Evolutionary conservation across 64 coral and sea anemone species (phyloP).

Genomic region (Hydrozoanthus tunicans): DNA sequence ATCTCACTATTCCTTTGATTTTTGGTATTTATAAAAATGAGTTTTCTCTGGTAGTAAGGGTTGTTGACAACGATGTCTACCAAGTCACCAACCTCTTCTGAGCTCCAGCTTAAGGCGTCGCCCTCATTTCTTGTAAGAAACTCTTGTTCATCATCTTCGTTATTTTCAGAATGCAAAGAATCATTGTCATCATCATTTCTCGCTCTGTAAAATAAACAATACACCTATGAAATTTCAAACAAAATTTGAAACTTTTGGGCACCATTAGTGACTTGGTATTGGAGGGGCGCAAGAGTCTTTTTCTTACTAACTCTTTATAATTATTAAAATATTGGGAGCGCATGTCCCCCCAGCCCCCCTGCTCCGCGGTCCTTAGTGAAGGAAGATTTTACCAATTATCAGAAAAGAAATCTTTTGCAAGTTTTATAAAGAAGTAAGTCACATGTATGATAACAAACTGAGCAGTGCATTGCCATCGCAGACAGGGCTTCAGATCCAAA

Average conservation of each 20-base stretch:
- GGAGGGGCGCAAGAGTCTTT: too few relatives aligned
- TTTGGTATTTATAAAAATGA: constrained; percentile 50
- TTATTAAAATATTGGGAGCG: too few relatives aligned
- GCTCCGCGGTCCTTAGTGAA: too few relatives aligned
- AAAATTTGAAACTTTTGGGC: not conserved
- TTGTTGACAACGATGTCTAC: constrained; percentile 32
- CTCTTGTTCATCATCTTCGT: constrained; percentile 31
- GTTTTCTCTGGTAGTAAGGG: not conserved
- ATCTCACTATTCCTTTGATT: constrained; percentile 37
- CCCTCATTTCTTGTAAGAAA: constrained; percentile 20
- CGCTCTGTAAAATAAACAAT: constrained; percentile 27
- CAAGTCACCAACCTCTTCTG: constrained; percentile 27
- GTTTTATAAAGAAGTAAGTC: too few relatives aligned
- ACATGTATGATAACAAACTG: too few relatives aligned
- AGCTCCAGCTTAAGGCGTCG: constrained; percentile 19
- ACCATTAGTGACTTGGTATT: too few relatives aligned
- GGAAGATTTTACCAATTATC: too few relatives aligned
- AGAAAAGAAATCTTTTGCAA: too few relatives aligned
- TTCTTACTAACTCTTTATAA: too few relatives aligned
- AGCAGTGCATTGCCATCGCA: too few relatives aligned
- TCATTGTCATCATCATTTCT: constrained; percentile 22
- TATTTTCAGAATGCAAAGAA: constrained; percentile 7
- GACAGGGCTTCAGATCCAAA: too few relatives aligned
- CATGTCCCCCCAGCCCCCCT: too few relatives aligned
- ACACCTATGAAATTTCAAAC: constrained; percentile 23